Percentiles rank a stretch among this genome's conserved stretches.
These are phyloP conservation scores for Hippocampus abdominalis DNA, from an alignment of 2,113 vertebrate genomes.

Conservation along the genomic window DNA sequence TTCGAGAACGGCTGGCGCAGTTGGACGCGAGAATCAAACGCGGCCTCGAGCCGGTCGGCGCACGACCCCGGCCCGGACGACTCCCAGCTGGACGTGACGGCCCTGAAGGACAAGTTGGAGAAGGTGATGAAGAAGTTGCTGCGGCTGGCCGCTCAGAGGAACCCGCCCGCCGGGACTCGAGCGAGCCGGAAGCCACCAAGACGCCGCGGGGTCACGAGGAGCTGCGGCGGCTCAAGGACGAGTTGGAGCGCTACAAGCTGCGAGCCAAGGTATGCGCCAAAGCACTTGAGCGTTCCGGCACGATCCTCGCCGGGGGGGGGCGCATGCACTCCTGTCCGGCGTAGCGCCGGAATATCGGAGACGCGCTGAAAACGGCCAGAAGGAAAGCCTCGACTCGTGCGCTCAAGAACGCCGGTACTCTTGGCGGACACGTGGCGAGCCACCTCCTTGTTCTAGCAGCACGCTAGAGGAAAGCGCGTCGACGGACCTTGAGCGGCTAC, in stretches of 20 bases:
- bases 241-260: slow-evolving; percentile 92
- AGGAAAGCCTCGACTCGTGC: no score
- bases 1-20: slow-evolving; percentile 84
- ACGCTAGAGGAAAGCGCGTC: no score
- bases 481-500: no score
- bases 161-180: slow-evolving; percentile 63
- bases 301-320: no score
- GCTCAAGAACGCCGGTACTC: no score
- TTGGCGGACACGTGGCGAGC: no score
- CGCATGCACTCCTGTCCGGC: no score
- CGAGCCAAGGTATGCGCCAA: slow-evolving; percentile 61
- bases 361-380: no score
- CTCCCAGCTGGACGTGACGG: slow-evolving; percentile 71
- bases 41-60: slow-evolving; percentile 69
- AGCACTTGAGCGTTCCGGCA: no score
- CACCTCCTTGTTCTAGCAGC: no score
- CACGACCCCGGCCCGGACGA: slow-evolving; percentile 73
- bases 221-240: slow-evolving; percentile 87
- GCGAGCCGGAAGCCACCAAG: slow-evolving; percentile 48
- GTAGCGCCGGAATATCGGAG: no score
- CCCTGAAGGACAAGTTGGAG: slow-evolving; percentile 82
- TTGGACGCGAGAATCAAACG: slow-evolving; percentile 90
- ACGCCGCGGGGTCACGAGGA: slow-evolving; percentile 83
- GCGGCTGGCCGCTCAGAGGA: slow-evolving; percentile 73
- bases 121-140: slow-evolving; percentile 81